Evolutionary conservation across 2,888 invertebrate genomes (phyloP), one percentile per base, ranked within the genome.

Genomic region (Acanthosepion esculentum): DNA sequence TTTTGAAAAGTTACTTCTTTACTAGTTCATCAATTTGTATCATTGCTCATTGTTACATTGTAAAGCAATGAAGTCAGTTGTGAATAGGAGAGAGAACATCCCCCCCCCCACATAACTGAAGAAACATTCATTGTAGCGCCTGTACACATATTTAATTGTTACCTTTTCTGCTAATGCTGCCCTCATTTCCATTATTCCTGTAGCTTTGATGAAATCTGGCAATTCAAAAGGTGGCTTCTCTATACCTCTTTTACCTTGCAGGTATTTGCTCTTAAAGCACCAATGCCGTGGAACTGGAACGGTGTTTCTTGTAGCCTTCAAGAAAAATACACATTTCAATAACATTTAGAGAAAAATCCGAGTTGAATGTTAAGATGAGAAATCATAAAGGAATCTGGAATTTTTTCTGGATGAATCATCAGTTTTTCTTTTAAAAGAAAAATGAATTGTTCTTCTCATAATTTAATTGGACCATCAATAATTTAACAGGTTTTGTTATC

Each of bases 111-210:
- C n/a, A n/a, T n/a, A 50, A 12, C 15, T 50, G 50, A 50, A 50
- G 15, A 50, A 50, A 50, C 15, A 53, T 53, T 53, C 64, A 64
- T n/a, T 8, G 48, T 59, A n/a, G 55, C 48, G 55, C 48, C 29
- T 1, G n/a, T 41, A 29, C 29, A 7, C 6, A 64, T 29, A 26
- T 92, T 2, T 50, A 92, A 50, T 48, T 18, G 48, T 91, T 95
- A 97, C 98, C 97, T 99, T 99, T 97, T 99, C 99, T 97, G 99
- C 99, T 48, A 99, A 98, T 0, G 99, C 99, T 91, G 99, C 99
- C 92, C 99, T 98, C 99, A 99, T 99, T 98, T 99, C 99, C 98
- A 99, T 99, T 95, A 99, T 99, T n/a, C 99, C 99, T 0, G 99
- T 99, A 97, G 99, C 98, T 97, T 99, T 99, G 95, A 99, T 99